Conservation (phyloP, 53 echinoderm and acorn worm species). For the Temnopleurus reevesii region DNA sequence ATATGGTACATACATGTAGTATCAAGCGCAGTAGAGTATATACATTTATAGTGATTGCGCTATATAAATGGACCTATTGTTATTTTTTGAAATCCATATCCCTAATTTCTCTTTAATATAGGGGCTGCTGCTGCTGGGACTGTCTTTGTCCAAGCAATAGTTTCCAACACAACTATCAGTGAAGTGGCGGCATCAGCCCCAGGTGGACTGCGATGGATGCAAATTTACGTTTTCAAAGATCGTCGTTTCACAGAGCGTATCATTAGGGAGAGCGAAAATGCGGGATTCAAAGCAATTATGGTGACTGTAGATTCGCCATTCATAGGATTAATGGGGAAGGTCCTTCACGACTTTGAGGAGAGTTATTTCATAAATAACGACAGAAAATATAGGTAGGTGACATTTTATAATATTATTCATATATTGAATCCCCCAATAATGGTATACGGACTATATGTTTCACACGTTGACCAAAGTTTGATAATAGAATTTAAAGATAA, state of each 20-base stretch:
- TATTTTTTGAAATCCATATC: not conserved
- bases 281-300: slow-evolving; percentile 32
- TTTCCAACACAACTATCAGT: not conserved
- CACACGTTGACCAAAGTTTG: no score
- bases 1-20: no score
- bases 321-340: not conserved
- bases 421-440: no score
- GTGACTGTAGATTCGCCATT: slow-evolving; percentile 38
- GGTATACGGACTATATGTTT: no score
- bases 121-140: slow-evolving; percentile 6
- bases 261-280: slow-evolving; percentile 10
- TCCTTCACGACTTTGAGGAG: no score
- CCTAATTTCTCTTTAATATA: not conserved
- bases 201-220: slow-evolving; percentile 30
- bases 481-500: no score
- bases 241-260: not conserved
- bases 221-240: slow-evolving; percentile 7
- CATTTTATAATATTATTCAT: no score
- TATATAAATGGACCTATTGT: not conserved
- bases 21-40: no score
- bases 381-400: no score
- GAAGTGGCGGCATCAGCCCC: not conserved
- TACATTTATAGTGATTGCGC: not conserved
- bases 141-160: not conserved
- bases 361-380: no score